These are phyloP conservation scores for Trichomalopsis sarcophagae DNA, from an alignment of 1,140 invertebrate species.

Conservation along the genomic window DNA sequence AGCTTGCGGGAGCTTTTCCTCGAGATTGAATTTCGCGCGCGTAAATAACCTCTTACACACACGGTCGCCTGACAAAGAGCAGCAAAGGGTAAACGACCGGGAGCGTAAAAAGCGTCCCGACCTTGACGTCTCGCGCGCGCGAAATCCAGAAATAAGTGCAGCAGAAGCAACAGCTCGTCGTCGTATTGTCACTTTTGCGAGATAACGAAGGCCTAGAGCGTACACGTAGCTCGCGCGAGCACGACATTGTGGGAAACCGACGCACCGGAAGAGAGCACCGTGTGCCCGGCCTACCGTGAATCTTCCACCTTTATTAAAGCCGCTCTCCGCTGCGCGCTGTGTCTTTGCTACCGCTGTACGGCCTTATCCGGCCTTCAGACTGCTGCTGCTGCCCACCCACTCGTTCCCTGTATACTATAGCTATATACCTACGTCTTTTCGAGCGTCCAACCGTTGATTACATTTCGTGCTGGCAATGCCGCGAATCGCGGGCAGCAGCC, in stretches of 20 bases:
- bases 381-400: conserved; percentile 31
- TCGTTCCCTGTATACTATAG: not conserved
- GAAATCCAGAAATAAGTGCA: conserved; percentile 26
- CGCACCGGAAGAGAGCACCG: conserved; percentile 63
- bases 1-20: not conserved
- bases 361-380: conserved; percentile 59
- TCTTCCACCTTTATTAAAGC: conserved; percentile 62
- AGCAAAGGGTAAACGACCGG: not conserved
- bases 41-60: not conserved
- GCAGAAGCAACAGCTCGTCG: not conserved
- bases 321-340: conserved; percentile 45
- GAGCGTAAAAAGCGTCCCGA: not conserved
- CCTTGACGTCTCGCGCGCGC: conserved; percentile 1
- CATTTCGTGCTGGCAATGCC: not conserved
- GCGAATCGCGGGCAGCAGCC: no score
- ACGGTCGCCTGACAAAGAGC: conserved; percentile 32
- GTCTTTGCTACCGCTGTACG: conserved; percentile 51
- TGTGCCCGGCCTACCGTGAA: conserved; percentile 64
- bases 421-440: no score
- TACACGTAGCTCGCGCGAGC: conserved; percentile 12
- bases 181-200: conserved; percentile 27
- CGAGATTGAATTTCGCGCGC: not conserved
- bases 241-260: conserved; percentile 62
- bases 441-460: no score
- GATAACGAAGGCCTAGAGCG: conserved; percentile 40